phyloP scores from a whole-genome alignment of 1,140 invertebrate genomes.

The Drosophila kurseongensis region DNA sequence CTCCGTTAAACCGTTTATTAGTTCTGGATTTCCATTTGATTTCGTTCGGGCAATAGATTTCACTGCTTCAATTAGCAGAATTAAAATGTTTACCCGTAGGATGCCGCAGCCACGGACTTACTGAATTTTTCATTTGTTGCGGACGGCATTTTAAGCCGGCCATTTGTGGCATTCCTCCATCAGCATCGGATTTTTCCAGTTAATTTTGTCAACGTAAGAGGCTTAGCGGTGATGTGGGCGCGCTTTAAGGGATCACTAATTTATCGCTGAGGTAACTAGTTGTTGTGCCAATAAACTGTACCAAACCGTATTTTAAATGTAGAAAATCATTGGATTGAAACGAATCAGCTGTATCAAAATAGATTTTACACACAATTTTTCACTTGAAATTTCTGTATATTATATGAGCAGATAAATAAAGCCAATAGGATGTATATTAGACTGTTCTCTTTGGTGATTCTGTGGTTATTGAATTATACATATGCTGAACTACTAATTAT shows the following conservation, averaged over 20 bases:
- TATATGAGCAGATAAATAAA: not conserved
- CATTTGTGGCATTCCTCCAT: conserved; percentile 32
- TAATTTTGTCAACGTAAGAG: conserved; percentile 50
- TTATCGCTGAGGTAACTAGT: conserved; percentile 9
- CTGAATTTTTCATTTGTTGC: conserved; percentile 26
- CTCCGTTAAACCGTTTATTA: conserved; percentile 55
- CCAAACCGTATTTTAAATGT: not conserved
- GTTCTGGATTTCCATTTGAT: conserved; percentile 49
- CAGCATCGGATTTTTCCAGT: conserved; percentile 28
- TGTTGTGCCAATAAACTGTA: conserved; percentile 16
- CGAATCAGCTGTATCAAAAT: not conserved
- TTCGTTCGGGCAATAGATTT: conserved; percentile 19
- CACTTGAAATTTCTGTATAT: not conserved
- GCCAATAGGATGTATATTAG: too few relatives aligned
- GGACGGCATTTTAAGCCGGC: conserved; percentile 23
- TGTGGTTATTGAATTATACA: not conserved
- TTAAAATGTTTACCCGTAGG: conserved; percentile 40
- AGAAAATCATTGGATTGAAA: conserved; percentile 1
- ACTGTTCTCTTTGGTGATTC: not conserved
- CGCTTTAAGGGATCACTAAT: conserved; percentile 25
- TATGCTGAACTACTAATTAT: not conserved
- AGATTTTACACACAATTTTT: conserved; percentile 2
- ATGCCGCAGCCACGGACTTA: not conserved
- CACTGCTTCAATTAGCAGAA: conserved; percentile 47
- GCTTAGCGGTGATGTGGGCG: conserved; percentile 41